Percentiles rank a stretch among this genome's conserved stretches.
These are phyloP conservation scores for Laothoe populi DNA, from an alignment of 2,888 invertebrate genomes.

Conservation along the genomic window DNA sequence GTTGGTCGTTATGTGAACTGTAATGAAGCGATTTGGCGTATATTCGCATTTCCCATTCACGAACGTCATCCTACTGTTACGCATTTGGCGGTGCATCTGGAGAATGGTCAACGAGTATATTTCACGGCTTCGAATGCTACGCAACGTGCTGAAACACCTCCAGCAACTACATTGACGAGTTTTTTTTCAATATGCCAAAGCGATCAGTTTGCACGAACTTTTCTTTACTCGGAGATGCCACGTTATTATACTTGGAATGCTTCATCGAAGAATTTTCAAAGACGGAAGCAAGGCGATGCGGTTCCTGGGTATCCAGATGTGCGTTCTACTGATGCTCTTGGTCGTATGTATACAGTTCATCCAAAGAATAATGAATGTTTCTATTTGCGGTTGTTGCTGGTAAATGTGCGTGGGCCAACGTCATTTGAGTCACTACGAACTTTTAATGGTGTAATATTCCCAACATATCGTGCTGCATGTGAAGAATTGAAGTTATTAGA, in stretches of 20 bases:
- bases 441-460: slow-evolving; percentile 36
- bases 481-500: slow-evolving; percentile 40
- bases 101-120: slow-evolving; percentile 36
- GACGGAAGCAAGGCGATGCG: slow-evolving; percentile 36
- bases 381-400: slow-evolving; percentile 42
- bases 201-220: slow-evolving; percentile 30
- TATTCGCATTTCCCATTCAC: slow-evolving; percentile 10
- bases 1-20: slow-evolving; percentile 24
- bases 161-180: slow-evolving; percentile 38
- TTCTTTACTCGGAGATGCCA: slow-evolving; percentile 33
- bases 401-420: slow-evolving; percentile 37
- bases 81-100: slow-evolving; percentile 29
- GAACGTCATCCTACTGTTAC: not conserved
- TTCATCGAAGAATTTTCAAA: slow-evolving; percentile 33
- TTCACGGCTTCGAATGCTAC: slow-evolving; percentile 37
- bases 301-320: slow-evolving; percentile 27
- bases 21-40: slow-evolving; percentile 27
- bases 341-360: slow-evolving; percentile 42
- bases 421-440: slow-evolving; percentile 35
- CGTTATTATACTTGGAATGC: slow-evolving; percentile 36
- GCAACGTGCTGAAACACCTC: slow-evolving; percentile 41
- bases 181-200: slow-evolving; percentile 33
- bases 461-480: slow-evolving; percentile 39
- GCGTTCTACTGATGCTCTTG: slow-evolving; percentile 37
- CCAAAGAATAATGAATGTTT: slow-evolving; percentile 39